These are phyloP conservation scores for Xestobium rufovillosum DNA, from an alignment of 2,888 invertebrate species.

Conservation along the genomic window DNA sequence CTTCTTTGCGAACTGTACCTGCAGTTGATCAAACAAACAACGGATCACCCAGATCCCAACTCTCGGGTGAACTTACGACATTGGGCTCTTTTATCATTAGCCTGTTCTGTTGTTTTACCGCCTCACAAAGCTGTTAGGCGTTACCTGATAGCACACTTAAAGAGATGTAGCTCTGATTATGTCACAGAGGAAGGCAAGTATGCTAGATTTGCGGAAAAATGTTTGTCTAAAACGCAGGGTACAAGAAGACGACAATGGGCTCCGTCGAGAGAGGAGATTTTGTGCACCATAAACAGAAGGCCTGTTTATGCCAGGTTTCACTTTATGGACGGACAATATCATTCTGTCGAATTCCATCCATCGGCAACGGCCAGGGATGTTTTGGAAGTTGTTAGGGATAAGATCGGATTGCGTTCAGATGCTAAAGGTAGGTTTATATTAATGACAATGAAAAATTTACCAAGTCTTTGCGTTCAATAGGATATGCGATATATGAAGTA, in stretches of 20 bases:
- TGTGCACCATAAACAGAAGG: constrained; percentile 84
- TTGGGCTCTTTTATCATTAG: constrained; percentile 81
- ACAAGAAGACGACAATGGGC: constrained; percentile 78
- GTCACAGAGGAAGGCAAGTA: constrained; percentile 91
- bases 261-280: constrained; percentile 85
- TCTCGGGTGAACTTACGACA: constrained; percentile 81
- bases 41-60: constrained; percentile 83
- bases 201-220: constrained; percentile 87
- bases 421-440: constrained; percentile 47
- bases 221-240: constrained; percentile 64
- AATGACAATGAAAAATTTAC: constrained; percentile 1
- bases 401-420: constrained; percentile 75
- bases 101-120: constrained; percentile 77
- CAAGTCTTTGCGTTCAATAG: no score
- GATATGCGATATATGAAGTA: constrained; percentile 90
- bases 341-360: constrained; percentile 91
- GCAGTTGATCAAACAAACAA: constrained; percentile 86
- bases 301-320: constrained; percentile 87
- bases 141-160: constrained; percentile 82
- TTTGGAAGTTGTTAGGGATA: constrained; percentile 76
- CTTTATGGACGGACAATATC: constrained; percentile 91
- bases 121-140: constrained; percentile 78
- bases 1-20: constrained; percentile 84
- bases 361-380: constrained; percentile 87
- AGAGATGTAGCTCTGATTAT: constrained; percentile 79